phyloP scores from a whole-genome alignment of 2,888 invertebrate species.

The Cloeon dipterum region DNA sequence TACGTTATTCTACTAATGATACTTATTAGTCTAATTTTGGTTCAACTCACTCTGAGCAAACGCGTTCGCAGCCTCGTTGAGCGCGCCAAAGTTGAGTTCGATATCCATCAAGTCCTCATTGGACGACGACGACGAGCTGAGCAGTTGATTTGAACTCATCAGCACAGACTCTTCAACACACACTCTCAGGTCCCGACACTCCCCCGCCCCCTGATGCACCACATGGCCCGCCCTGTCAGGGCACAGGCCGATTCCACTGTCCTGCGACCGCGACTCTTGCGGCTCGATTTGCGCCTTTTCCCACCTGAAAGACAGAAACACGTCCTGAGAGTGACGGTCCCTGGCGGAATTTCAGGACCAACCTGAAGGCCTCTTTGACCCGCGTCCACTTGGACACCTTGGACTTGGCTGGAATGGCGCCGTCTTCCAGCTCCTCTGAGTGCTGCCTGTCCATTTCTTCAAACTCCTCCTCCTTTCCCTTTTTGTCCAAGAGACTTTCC shows the following conservation, averaged over 20 bases:
- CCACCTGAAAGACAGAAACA: no score
- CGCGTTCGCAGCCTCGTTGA: not conserved
- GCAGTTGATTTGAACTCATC: slow-evolving; percentile 30
- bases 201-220: not conserved
- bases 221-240: slow-evolving; percentile 20
- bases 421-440: slow-evolving; percentile 36
- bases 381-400: slow-evolving; percentile 72
- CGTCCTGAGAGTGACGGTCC: no score
- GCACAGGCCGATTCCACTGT: slow-evolving; percentile 22
- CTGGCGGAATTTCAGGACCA: no score
- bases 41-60: no score
- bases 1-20: no score
- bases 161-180: slow-evolving; percentile 30
- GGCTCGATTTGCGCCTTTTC: slow-evolving; percentile 7
- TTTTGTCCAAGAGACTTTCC: not conserved
- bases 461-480: not conserved
- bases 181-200: slow-evolving; percentile 8
- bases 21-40: no score
- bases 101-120: slow-evolving; percentile 36
- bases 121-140: slow-evolving; percentile 48
- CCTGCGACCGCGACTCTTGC: slow-evolving; percentile 18
- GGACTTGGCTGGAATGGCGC: slow-evolving; percentile 15
- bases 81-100: slow-evolving; percentile 12
- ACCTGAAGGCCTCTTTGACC: slow-evolving; percentile 71
- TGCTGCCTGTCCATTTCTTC: slow-evolving; percentile 3